Evolutionary conservation across 2,888 invertebrate genomes (phyloP).

Genomic region (Carpatolechia fugitivella): DNA sequence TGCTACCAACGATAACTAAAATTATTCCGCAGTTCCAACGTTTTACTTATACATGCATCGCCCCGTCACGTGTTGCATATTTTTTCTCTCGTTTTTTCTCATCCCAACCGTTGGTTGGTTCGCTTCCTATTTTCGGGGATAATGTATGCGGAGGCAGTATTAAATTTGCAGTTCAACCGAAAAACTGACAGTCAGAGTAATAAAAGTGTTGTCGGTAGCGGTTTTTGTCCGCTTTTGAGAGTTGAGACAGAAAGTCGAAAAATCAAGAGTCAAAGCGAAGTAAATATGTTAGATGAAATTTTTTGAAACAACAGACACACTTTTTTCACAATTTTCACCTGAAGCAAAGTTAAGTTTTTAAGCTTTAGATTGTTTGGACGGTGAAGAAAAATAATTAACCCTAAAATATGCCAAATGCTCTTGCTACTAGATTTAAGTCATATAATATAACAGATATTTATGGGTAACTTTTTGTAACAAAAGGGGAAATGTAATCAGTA

Average conservation of each 20-base stretch:
- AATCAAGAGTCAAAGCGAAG: neutral
- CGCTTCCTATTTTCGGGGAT: conserved; percentile 19
- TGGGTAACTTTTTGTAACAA: too few species aligned
- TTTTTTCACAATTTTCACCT: too few species aligned
- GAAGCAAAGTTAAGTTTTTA: too few species aligned
- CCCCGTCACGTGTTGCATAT: conserved; percentile 15
- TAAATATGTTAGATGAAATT: too few species aligned
- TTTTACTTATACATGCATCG: conserved; percentile 22
- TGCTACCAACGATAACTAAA: neutral
- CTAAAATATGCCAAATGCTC: too few species aligned
- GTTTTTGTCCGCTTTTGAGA: conserved; percentile 6
- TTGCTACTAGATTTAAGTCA: too few species aligned
- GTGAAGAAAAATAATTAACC: too few species aligned
- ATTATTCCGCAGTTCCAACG: conserved; percentile 6
- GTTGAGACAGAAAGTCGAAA: neutral
- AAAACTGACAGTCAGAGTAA: conserved; percentile 16
- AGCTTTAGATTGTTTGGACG: too few species aligned
- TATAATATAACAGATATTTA: too few species aligned
- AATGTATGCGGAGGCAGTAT: conserved; percentile 26
- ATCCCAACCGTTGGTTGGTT: conserved; percentile 12
- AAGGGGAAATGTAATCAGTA: too few species aligned
- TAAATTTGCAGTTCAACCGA: conserved; percentile 22
- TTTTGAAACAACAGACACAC: too few species aligned
- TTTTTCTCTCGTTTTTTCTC: conserved; percentile 11
- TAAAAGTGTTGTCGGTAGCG: conserved; percentile 11